Percentiles rank a stretch among this genome's conserved stretches.
phyloP scores from a whole-genome alignment of 2,797 vertebrate genomes.

The Aeoliscus strigatus region DNA sequence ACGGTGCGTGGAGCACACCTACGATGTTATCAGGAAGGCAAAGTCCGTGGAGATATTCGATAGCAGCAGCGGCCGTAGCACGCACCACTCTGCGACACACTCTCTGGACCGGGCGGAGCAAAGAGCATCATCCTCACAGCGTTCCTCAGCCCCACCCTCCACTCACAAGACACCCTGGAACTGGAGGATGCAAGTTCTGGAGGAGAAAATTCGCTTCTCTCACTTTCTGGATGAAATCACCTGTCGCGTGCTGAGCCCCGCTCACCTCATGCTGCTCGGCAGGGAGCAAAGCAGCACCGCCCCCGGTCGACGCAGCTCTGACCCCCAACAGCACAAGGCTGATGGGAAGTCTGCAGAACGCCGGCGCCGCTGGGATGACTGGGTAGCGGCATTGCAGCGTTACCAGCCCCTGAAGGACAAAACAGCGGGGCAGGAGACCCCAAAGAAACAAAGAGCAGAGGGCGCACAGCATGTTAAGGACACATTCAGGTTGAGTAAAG shows the following conservation, averaged over 20 bases:
- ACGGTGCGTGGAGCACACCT: constrained; percentile 27
- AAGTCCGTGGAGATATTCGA: constrained; percentile 70
- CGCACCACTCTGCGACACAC: constrained; percentile 4
- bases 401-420: constrained; percentile 13
- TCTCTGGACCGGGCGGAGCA: constrained; percentile 38
- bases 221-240: constrained; percentile 86
- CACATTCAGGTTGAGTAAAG: constrained; percentile 2
- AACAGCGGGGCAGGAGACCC: not conserved
- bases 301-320: not conserved
- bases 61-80: not conserved
- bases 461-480: constrained; percentile 29
- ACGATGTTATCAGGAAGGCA: constrained; percentile 71
- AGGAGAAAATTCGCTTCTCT: constrained; percentile 84
- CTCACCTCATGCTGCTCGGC: constrained; percentile 52
- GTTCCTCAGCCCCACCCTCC: constrained; percentile 4
- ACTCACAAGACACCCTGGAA: constrained; percentile 28
- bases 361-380: constrained; percentile 58
- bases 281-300: constrained; percentile 19
- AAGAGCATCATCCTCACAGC: not conserved
- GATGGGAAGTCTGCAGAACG: constrained; percentile 25
- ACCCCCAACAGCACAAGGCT: constrained; percentile 14
- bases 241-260: constrained; percentile 76
- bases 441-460: constrained; percentile 9
- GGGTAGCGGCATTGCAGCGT: constrained; percentile 46
- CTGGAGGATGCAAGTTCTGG: constrained; percentile 56